phyloP scores from a whole-genome alignment of 2,888 invertebrate genomes.

The Nymphalis c-album region DNA sequence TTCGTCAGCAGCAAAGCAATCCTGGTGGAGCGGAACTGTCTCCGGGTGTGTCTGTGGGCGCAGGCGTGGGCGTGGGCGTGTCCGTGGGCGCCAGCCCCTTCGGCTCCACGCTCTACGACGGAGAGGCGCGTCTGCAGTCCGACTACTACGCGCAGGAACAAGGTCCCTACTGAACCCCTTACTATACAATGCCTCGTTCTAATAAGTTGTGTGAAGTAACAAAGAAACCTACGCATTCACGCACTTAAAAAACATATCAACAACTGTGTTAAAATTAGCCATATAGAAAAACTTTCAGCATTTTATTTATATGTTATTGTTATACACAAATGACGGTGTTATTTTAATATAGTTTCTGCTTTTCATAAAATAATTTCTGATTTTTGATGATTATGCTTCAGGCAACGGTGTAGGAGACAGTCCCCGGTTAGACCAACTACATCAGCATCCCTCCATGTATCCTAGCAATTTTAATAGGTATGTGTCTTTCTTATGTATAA shows the following conservation, averaged over 20 bases:
- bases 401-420: constrained; percentile 61
- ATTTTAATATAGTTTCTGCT: no score
- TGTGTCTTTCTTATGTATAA: not conserved
- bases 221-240: not conserved
- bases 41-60: constrained; percentile 50
- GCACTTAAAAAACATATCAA: no score
- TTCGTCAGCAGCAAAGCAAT: constrained; percentile 35
- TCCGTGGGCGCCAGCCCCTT: constrained; percentile 43
- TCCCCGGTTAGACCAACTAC: constrained; percentile 71
- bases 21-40: constrained; percentile 53
- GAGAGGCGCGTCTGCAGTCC: constrained; percentile 48
- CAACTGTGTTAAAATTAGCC: no score
- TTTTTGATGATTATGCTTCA: constrained; percentile 28
- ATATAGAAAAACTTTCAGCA: no score
- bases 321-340: no score
- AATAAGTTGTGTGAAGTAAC: not conserved
- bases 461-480: constrained; percentile 74
- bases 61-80: constrained; percentile 45
- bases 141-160: constrained; percentile 65
- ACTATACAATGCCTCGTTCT: not conserved
- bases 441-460: constrained; percentile 74
- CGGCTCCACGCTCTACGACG: constrained; percentile 57
- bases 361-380: not conserved
- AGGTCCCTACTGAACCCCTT: constrained; percentile 42
- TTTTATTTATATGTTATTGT: no score